phyloP scores from a whole-genome alignment of 1,140 invertebrate genomes.

The Babylonia areolata region DNA sequence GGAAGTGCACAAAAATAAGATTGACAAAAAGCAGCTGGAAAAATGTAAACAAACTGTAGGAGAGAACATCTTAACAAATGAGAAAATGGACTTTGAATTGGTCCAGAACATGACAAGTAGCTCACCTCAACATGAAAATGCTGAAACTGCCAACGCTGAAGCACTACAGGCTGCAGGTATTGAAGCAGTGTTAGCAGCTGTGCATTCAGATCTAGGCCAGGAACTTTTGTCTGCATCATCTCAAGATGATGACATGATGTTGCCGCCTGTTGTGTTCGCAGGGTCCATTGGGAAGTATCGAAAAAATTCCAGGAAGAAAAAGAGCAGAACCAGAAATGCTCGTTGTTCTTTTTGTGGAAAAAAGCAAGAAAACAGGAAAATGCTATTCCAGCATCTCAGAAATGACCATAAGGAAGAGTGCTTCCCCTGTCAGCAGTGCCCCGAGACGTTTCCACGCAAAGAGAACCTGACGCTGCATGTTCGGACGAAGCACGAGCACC shows the following conservation, averaged over 20 bases:
- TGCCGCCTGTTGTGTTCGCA: neutral
- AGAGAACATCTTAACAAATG: neutral
- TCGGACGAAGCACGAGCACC: neutral
- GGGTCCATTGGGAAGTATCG: neutral
- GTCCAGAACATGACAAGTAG: neutral
- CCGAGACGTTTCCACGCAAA: neutral
- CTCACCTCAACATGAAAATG: neutral
- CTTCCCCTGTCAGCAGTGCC: slow-evolving; percentile 13
- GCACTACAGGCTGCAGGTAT: neutral
- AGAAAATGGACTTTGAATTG: neutral
- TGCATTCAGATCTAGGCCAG: neutral
- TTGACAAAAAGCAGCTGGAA: neutral
- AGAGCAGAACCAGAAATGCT: neutral
- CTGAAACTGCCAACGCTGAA: neutral
- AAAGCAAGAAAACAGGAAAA: no score
- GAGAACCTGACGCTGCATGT: neutral
- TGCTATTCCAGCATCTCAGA: neutral
- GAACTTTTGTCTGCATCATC: neutral
- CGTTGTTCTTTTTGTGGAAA: neutral
- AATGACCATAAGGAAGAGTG: neutral
- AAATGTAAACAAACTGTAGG: neutral
- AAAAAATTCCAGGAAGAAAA: neutral
- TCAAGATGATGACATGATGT: neutral
- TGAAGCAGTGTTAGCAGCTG: neutral
- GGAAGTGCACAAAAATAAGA: neutral